Percentiles rank a stretch among this genome's conserved stretches.
Evolutionary conservation across 2,797 vertebrate species (phyloP).

Genomic region (Geotrypetes seraphini): DNA sequence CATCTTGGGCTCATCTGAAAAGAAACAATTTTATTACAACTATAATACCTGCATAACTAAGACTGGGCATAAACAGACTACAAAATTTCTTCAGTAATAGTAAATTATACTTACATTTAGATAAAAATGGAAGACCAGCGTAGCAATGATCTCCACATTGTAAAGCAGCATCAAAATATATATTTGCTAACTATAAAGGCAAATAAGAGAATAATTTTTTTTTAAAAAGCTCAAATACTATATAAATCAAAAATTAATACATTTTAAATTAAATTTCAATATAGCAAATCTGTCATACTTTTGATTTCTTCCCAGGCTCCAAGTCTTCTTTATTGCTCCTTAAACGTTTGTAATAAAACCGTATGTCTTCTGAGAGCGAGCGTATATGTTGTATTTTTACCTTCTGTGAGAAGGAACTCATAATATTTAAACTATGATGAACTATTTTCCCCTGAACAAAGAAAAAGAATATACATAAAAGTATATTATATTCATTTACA

Average conservation of each 20-base stretch:
- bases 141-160: constrained; percentile 94
- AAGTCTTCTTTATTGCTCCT: constrained; percentile 88
- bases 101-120: constrained; percentile 76
- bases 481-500: constrained; percentile 1
- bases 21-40: not conserved
- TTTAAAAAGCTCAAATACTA: not conserved
- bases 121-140: constrained; percentile 85
- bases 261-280: too few relatives aligned
- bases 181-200: constrained; percentile 86
- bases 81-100: not conserved
- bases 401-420: constrained; percentile 94
- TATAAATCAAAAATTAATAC: not conserved
- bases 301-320: constrained; percentile 87
- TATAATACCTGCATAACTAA: not conserved
- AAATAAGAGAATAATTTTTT: constrained; percentile 15
- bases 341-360: constrained; percentile 89
- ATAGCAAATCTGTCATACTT: constrained; percentile 61
- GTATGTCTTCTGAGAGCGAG: constrained; percentile 80
- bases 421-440: constrained; percentile 87
- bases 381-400: constrained; percentile 88
- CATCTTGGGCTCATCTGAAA: constrained; percentile 73
- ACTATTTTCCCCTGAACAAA: constrained; percentile 81
- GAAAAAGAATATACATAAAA: constrained; percentile 14
- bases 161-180: constrained; percentile 94
- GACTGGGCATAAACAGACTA: not conserved